These are phyloP conservation scores for Hemaris fuciformis DNA, from an alignment of 2,888 invertebrate genomes.

Conservation along the genomic window DNA sequence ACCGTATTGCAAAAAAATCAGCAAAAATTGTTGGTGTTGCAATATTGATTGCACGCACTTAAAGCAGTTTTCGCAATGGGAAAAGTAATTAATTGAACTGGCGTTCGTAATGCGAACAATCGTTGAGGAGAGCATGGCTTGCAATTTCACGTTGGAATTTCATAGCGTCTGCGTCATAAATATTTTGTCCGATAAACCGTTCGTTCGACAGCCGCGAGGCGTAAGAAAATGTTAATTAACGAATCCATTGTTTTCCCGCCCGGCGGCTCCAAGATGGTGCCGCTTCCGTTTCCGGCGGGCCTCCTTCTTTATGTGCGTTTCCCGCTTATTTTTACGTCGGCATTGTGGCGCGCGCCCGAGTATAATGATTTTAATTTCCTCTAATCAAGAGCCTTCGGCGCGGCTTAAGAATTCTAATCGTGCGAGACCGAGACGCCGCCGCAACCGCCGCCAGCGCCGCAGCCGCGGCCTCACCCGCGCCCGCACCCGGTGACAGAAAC, in stretches of 20 bases:
- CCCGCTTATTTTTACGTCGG: conserved; percentile 77
- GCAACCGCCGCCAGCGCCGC: conserved; percentile 44
- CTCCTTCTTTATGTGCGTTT: conserved; percentile 79
- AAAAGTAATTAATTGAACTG: neutral
- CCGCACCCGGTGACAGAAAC: conserved; percentile 75
- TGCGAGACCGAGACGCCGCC: conserved; percentile 45
- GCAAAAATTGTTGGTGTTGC: neutral
- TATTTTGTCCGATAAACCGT: conserved; percentile 82
- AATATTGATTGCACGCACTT: neutral
- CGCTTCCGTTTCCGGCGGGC: conserved; percentile 79
- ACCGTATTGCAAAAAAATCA: neutral
- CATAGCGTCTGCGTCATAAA: conserved; percentile 76
- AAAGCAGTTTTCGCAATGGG: neutral
- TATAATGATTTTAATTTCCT: conserved; percentile 83
- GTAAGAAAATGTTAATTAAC: conserved; percentile 91
- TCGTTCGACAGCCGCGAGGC: conserved; percentile 82
- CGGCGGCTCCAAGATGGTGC: conserved; percentile 83
- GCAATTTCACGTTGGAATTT: conserved; percentile 72
- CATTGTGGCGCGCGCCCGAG: conserved; percentile 71
- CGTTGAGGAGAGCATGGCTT: conserved; percentile 53
- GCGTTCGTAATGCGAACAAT: conserved; percentile 48
- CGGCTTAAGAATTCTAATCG: conserved; percentile 81
- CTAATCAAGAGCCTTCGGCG: conserved; percentile 80
- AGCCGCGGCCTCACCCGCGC: conserved; percentile 26
- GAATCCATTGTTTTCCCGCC: conserved; percentile 87